These are phyloP conservation scores for Alviniconcha strummeri DNA, from an alignment of 2,888 invertebrate species.

Conservation along the genomic window DNA sequence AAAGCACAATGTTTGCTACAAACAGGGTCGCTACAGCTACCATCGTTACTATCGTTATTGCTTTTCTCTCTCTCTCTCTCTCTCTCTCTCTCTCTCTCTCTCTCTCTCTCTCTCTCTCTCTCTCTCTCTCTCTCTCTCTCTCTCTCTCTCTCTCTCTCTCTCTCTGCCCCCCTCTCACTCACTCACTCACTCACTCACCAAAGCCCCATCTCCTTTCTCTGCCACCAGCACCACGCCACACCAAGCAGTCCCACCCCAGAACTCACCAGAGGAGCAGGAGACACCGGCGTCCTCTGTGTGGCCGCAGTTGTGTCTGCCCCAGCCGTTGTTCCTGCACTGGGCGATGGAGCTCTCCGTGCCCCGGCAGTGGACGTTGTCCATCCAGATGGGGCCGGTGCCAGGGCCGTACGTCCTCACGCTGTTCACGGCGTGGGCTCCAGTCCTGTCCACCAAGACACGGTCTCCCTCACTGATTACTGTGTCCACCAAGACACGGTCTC, in stretches of 20 bases:
- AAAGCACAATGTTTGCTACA: too few relatives aligned
- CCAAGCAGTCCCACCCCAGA: too few relatives aligned
- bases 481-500: too few relatives aligned
- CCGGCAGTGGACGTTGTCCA: constrained; percentile 75
- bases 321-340: constrained; percentile 80
- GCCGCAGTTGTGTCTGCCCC: constrained; percentile 84
- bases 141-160: constrained; percentile 29
- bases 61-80: background rate
- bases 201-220: background rate
- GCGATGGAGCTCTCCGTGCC: constrained; percentile 79
- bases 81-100: background rate
- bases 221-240: too few relatives aligned
- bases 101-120: background rate
- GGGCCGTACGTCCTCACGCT: constrained; percentile 31
- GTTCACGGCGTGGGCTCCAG: background rate
- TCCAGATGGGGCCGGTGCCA: constrained; percentile 52
- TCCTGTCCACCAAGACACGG: background rate
- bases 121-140: background rate
- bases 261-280: constrained; percentile 42
- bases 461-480: too few relatives aligned
- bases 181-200: constrained; percentile 19
- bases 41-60: background rate
- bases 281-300: constrained; percentile 85
- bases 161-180: constrained; percentile 26
- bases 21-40: background rate